Percentiles rank a stretch among this genome's conserved stretches.
Evolutionary conservation across 2,888 invertebrate genomes (phyloP).

Genomic region (Physocephala rufipes): DNA sequence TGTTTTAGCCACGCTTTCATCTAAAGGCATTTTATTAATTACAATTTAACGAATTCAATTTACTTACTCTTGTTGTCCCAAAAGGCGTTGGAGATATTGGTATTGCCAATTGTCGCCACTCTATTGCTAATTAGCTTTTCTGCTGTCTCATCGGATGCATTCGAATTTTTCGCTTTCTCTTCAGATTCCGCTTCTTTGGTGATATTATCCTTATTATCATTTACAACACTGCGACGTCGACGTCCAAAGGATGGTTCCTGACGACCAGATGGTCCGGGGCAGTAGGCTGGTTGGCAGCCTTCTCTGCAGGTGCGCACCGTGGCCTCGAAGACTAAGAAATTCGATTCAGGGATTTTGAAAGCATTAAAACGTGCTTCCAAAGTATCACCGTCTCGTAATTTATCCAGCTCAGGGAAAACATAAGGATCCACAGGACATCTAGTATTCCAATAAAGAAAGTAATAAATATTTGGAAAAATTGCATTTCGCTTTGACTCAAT

Average conservation of each 20-base stretch:
- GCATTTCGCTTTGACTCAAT: background rate
- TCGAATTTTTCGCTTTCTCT: background rate
- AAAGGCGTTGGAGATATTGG: slow-evolving; percentile 53
- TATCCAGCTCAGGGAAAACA: slow-evolving; percentile 90
- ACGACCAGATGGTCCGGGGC: slow-evolving; percentile 80
- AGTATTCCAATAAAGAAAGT: slow-evolving; percentile 9
- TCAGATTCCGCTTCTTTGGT: slow-evolving; percentile 49
- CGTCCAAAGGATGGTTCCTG: slow-evolving; percentile 85
- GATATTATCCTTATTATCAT: too few species aligned
- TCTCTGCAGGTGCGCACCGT: slow-evolving; percentile 89
- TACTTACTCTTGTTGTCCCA: slow-evolving; percentile 53
- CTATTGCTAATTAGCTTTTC: slow-evolving; percentile 52
- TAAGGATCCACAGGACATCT: slow-evolving; percentile 92
- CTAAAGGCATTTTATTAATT: background rate
- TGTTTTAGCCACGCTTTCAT: slow-evolving; percentile 46
- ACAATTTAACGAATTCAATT: background rate
- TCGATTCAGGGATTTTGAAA: slow-evolving; percentile 93
- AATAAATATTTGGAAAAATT: background rate
- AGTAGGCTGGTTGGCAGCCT: slow-evolving; percentile 90
- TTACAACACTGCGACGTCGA: slow-evolving; percentile 60
- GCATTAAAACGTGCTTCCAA: slow-evolving; percentile 92
- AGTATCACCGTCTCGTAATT: slow-evolving; percentile 84
- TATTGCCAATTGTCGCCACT: slow-evolving; percentile 51
- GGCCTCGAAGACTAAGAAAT: slow-evolving; percentile 92
- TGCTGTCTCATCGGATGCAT: slow-evolving; percentile 40